Evolutionary conservation across 2,888 invertebrate species (phyloP), one percentile per base, ranked within the genome.

Genomic region (Drosophila ezoana): DNA sequence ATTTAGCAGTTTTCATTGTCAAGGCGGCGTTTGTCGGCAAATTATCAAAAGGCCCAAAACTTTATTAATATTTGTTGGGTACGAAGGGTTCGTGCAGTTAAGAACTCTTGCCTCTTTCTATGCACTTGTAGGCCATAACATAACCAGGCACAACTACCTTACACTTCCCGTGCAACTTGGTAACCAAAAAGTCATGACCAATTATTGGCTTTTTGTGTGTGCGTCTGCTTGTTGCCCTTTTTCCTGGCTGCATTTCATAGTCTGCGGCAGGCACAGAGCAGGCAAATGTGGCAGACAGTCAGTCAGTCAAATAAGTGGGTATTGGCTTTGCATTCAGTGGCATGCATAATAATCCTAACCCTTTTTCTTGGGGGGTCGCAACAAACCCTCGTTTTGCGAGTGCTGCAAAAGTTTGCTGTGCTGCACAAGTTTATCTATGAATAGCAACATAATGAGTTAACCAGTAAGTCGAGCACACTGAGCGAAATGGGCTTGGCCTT

Each of bases 1-100:
- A 77, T 80, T 85, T 88, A 86, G 77, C 84, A 79, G 81, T 79
- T 85, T 85, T 85, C 85, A 89, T 89, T 85, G 85, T 76, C 85
- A 85, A 87, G 85, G 77, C 85, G 70, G 65, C 56, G 68, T 72
- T 70, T 82, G 88, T 77, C 89, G 87, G 84, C 72, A 59, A 76
- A 79, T 74, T 73, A 84, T 81, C 84, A 89, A 87, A 87, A 69
- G 71, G 57, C 58, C 68, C 37, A 62, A 77, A 78, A 83, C 80
- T 82, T 88, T 89, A 72, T 76, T 84, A 81, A 87, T 83, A 83
- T 75, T 86, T 66, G 16, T 48, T 45, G 52, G 13, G 14, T 58
- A 54, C 64, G 60, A 66, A 49, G 72, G 59, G 44, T 49, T 20
- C 70, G 2, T 5, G 79, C 63, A 66, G 74, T 56, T 28, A 28